These are phyloP conservation scores for Microcebus griseorufus DNA, from an alignment of 2,113 vertebrate genomes.

Conservation along the genomic window DNA sequence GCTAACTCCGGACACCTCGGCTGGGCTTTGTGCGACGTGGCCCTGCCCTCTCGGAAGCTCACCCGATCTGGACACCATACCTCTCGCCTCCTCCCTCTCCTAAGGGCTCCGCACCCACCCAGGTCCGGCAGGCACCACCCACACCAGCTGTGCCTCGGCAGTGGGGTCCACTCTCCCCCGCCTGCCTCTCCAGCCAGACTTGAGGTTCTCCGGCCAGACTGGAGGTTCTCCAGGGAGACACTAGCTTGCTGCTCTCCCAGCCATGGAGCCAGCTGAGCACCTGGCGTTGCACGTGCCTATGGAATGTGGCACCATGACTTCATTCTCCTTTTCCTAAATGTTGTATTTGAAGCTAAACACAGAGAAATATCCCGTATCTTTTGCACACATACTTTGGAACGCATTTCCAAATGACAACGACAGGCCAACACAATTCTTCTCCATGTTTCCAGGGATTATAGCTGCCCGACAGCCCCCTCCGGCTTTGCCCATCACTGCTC, in stretches of 20 bases:
- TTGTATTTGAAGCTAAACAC: not conserved
- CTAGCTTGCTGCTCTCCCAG: not conserved
- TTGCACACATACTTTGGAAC: not conserved
- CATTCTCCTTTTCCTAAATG: not conserved
- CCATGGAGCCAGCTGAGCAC: not conserved
- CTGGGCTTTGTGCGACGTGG: not conserved
- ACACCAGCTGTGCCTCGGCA: not conserved
- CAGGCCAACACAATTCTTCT: not conserved
- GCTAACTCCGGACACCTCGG: fast-evolving
- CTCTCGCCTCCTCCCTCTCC: not conserved
- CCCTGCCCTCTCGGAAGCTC: not conserved
- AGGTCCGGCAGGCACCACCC: too few species aligned
- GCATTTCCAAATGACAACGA: fast-evolving
- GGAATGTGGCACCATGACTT: not conserved
- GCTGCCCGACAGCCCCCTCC: not conserved
- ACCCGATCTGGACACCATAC: not conserved
- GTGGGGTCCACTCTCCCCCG: fast-evolving
- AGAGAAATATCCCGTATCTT: fast-evolving
- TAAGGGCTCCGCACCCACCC: not conserved
- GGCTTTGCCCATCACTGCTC: too few species aligned
- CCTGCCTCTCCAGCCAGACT: not conserved
- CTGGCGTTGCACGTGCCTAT: fast-evolving
- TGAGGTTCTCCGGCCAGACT: not conserved
- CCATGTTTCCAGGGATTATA: fast-evolving
- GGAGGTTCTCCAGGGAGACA: not conserved